These are phyloP conservation scores for Harpalus rubripes DNA, from an alignment of 2,888 invertebrate genomes.

Conservation along the genomic window DNA sequence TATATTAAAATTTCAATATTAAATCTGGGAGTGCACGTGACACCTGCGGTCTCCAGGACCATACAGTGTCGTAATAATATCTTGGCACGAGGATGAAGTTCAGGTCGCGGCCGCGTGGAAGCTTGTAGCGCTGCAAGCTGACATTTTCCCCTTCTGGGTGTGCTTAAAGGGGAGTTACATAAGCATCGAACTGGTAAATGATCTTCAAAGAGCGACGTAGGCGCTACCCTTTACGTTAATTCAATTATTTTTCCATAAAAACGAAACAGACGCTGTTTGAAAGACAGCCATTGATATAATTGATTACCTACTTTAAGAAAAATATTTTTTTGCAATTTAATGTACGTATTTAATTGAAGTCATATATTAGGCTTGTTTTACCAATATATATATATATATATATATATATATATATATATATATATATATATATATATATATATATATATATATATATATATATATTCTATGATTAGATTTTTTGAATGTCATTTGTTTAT, in stretches of 20 bases:
- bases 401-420: no score
- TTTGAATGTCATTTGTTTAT: no score
- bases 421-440: no score
- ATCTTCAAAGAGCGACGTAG: conserved; percentile 57
- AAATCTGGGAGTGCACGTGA: conserved; percentile 36
- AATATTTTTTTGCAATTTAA: background rate
- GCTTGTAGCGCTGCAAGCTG: conserved; percentile 32
- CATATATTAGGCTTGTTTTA: no score
- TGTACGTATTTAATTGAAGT: no score
- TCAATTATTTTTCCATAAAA: conserved; percentile 58
- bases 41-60: conserved; percentile 52
- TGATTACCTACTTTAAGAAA: background rate
- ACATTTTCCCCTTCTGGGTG: conserved; percentile 28
- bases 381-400: no score
- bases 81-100: conserved; percentile 10
- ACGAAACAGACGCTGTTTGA: conserved; percentile 6
- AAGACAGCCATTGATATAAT: background rate
- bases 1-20: conserved; percentile 43
- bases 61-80: conserved; percentile 47
- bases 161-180: conserved; percentile 9
- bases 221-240: conserved; percentile 58
- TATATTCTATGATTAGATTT: no score
- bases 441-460: no score
- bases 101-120: conserved; percentile 22
- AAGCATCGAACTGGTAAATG: conserved; percentile 59